A percentile compares a stretch with the other conserved stretches of the same genome.
These are phyloP conservation scores for Sebastes cheni DNA, from an alignment of 2,797 vertebrate genomes.

Conservation along the genomic window DNA sequence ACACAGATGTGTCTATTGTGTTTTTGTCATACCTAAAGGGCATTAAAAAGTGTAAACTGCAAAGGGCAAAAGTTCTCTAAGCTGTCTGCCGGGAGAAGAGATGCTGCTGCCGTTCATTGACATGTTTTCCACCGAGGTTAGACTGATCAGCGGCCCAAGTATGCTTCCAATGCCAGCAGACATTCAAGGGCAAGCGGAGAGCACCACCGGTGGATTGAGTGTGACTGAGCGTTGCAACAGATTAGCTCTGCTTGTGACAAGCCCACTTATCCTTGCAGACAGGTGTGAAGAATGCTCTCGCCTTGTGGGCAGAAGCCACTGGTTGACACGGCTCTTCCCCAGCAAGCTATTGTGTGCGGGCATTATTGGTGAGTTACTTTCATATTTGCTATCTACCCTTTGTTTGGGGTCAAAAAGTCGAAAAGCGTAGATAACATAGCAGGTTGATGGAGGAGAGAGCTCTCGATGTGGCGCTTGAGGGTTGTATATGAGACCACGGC, in stretches of 20 bases:
- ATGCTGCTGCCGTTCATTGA: slow-evolving; percentile 54
- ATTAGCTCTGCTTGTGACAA: slow-evolving; percentile 82
- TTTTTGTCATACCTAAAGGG: slow-evolving; percentile 18
- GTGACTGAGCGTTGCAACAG: slow-evolving; percentile 85
- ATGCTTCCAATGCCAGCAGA: slow-evolving; percentile 71
- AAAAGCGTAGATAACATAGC: slow-evolving; percentile 48
- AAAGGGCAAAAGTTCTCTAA: slow-evolving; percentile 52
- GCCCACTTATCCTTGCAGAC: slow-evolving; percentile 82
- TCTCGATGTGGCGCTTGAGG: slow-evolving; percentile 27
- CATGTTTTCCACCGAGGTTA: slow-evolving; percentile 68
- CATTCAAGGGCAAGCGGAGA: slow-evolving; percentile 78
- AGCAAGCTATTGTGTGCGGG: slow-evolving; percentile 30
- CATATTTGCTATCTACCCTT: slow-evolving; percentile 65
- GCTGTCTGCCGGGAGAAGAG: slow-evolving; percentile 38
- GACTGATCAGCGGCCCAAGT: slow-evolving; percentile 66
- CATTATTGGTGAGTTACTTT: slow-evolving; percentile 61
- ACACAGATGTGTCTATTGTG: slow-evolving; percentile 15
- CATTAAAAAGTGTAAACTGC: slow-evolving; percentile 39
- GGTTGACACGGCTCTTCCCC: slow-evolving; percentile 69
- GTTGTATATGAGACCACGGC: slow-evolving; percentile 35
- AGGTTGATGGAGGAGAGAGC: slow-evolving; percentile 46
- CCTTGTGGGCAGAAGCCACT: slow-evolving; percentile 76
- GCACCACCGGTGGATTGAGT: slow-evolving; percentile 77
- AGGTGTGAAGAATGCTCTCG: slow-evolving; percentile 84
- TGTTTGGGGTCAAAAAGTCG: slow-evolving; percentile 68